Conservation (phyloP, 2,113 vertebrate genomes). For the Leiothrix lutea region DNA sequence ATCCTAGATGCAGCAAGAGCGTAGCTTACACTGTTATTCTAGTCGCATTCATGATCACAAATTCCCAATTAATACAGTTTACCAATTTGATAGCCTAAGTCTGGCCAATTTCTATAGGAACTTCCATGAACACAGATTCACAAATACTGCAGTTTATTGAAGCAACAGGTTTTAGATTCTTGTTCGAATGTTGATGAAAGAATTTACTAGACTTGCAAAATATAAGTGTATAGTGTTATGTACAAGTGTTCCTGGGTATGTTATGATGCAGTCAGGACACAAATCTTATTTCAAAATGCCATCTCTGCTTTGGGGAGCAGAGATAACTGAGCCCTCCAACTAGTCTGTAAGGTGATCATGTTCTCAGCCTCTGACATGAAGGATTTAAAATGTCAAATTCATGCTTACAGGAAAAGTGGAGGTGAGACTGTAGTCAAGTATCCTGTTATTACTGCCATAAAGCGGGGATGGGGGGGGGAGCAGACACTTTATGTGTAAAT, state of each 20-base stretch:
- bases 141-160: neutral
- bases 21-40: neutral
- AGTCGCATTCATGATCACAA: neutral
- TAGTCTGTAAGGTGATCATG: neutral
- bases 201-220: neutral
- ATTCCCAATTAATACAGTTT: neutral
- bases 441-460: neutral
- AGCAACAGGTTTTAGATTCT: neutral
- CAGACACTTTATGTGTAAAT: neutral
- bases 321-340: neutral
- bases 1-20: neutral
- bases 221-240: neutral
- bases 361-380: neutral
- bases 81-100: no score
- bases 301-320: neutral
- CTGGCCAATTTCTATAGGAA: neutral
- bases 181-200: neutral
- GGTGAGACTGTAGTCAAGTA: neutral
- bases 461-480: accelerated
- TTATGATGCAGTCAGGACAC: neutral
- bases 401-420: neutral
- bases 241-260: neutral
- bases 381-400: neutral
- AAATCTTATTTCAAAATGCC: neutral
- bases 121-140: neutral